A percentile compares a stretch with the other conserved stretches of the same genome.
Conservation (phyloP, 2,797 vertebrate genomes). For the Gorsachius magnificus region DNA sequence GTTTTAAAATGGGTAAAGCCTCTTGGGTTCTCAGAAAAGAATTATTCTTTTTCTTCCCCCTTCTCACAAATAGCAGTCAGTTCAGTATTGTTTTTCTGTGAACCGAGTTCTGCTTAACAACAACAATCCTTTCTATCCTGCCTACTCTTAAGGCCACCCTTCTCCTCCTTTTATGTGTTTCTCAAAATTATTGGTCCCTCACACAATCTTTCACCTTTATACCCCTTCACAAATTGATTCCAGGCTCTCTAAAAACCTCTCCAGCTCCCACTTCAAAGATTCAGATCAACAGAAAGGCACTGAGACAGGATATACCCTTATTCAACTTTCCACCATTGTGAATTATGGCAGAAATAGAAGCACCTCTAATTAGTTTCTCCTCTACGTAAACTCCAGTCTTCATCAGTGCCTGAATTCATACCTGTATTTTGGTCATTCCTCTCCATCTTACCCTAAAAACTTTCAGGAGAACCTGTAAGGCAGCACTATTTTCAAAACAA, state of each 20-base stretch:
- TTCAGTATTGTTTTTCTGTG: neutral
- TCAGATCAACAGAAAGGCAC: neutral
- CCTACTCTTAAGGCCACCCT: neutral
- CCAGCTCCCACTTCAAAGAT: neutral
- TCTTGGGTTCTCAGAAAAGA: neutral
- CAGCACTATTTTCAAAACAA: neutral
- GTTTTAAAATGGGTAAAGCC: constrained; percentile 14
- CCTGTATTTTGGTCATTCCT: neutral
- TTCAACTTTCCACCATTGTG: neutral
- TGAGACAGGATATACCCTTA: neutral
- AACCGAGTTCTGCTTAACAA: constrained; percentile 18
- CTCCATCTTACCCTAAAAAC: neutral
- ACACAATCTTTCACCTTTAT: constrained; percentile 38
- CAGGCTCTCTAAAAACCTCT: constrained; percentile 7
- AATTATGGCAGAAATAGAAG: neutral
- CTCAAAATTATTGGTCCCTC: constrained; percentile 30
- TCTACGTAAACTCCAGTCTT: neutral
- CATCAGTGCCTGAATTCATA: neutral
- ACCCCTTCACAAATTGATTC: constrained; percentile 23
- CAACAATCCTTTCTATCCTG: neutral
- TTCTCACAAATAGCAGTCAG: neutral
- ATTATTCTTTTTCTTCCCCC: neutral
- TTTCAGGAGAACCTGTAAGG: neutral
- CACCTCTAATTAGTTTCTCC: neutral
- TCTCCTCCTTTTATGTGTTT: constrained; percentile 11